These are phyloP conservation scores for Phalangium opilio DNA, from an alignment of 2,888 invertebrate species.

Conservation along the genomic window DNA sequence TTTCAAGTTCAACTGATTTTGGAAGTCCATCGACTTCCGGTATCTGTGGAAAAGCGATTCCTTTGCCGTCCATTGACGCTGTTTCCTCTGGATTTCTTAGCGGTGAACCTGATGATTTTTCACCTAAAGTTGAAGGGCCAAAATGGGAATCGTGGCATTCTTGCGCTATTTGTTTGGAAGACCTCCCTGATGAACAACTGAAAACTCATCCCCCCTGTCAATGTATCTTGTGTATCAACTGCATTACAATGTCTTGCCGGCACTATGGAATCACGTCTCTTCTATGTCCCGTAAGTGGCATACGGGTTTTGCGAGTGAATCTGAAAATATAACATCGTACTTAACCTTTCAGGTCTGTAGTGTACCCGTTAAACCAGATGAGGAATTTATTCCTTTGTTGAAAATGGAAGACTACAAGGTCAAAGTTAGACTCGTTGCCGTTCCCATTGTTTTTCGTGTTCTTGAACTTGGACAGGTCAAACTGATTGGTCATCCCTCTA, in stretches of 20 bases:
- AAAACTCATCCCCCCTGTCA: constrained; percentile 41
- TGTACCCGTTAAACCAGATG: constrained; percentile 30
- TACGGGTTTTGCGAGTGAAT: too few species aligned
- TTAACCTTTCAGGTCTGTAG: constrained; percentile 27
- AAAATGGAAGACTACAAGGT: constrained; percentile 26
- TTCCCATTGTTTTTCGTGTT: constrained; percentile 41
- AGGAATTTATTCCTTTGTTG: constrained; percentile 33
- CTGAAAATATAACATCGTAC: too few species aligned
- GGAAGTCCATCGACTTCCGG: too few species aligned
- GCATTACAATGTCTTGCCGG: constrained; percentile 30
- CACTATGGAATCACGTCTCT: not conserved
- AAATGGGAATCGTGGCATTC: constrained; percentile 26
- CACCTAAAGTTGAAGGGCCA: not conserved
- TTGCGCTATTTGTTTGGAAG: constrained; percentile 46
- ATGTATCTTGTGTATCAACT: constrained; percentile 42
- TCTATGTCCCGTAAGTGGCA: not conserved
- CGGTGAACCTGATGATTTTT: not conserved
- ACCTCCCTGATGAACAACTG: constrained; percentile 38
- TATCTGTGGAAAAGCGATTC: too few species aligned
- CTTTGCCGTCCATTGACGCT: too few species aligned
- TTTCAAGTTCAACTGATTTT: too few species aligned
- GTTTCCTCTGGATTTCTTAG: too few species aligned
- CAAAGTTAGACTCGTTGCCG: constrained; percentile 26
- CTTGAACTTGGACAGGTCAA: constrained; percentile 27
- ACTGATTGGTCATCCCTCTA: constrained; percentile 40